Percentiles rank a stretch among this genome's conserved stretches.
These are phyloP conservation scores for Antechinus stuartii DNA, from an alignment of 2,113 vertebrate species.

Conservation along the genomic window DNA sequence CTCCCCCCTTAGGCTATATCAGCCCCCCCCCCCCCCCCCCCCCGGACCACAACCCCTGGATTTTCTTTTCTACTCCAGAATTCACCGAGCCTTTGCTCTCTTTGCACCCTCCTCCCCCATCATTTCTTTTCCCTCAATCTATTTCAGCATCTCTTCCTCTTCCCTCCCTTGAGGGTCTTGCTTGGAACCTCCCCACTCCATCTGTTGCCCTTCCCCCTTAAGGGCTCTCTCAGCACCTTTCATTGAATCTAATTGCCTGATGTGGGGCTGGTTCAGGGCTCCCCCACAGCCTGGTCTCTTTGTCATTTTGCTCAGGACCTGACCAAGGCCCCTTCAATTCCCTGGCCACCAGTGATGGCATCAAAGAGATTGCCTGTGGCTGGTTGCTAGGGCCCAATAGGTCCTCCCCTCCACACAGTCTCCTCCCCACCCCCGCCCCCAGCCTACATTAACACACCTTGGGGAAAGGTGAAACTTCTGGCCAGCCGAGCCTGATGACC, in stretches of 20 bases:
- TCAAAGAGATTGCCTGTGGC: constrained; percentile 1
- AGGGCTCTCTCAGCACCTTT: neutral
- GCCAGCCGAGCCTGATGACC: constrained; percentile 40
- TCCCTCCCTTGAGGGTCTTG: neutral
- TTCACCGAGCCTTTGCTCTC: neutral
- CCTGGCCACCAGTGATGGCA: constrained; percentile 53
- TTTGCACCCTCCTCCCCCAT: neutral
- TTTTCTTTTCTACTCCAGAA: neutral
- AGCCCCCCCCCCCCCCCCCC: no score
- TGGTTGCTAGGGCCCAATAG: constrained; percentile 63
- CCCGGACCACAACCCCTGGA: neutral
- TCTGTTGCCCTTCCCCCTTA: no score
- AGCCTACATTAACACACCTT: neutral
- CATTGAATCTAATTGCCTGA: neutral
- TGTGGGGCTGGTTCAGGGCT: neutral
- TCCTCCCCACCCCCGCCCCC: neutral
- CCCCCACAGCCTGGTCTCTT: neutral
- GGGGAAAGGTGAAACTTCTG: neutral
- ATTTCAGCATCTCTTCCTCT: neutral
- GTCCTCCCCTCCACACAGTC: neutral
- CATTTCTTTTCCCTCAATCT: no score
- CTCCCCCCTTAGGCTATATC: neutral
- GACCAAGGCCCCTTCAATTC: constrained; percentile 56
- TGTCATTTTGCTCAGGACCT: constrained; percentile 24
- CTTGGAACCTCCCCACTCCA: neutral